phyloP scores from a whole-genome alignment of 2,888 invertebrate genomes.

The Encarsia formosa region DNA sequence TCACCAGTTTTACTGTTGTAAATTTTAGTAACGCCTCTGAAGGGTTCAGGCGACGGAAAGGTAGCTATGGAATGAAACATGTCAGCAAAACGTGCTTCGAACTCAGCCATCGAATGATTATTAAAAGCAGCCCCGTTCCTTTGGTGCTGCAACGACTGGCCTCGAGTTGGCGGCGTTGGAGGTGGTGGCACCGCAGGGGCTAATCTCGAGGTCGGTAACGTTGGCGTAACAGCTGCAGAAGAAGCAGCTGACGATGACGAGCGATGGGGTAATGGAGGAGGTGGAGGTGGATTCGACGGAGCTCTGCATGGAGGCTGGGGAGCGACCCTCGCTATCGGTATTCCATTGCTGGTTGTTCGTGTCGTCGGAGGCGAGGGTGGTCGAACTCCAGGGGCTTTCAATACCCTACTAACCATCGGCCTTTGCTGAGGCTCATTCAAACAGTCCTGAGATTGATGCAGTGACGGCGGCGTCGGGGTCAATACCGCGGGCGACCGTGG shows the following conservation, averaged over 20 bases:
- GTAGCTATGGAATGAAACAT: constrained; percentile 60
- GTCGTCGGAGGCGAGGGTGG: constrained; percentile 58
- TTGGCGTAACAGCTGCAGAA: constrained; percentile 15
- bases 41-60: constrained; percentile 70
- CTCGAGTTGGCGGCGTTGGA: constrained; percentile 53
- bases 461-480: constrained; percentile 52
- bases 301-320: constrained; percentile 46
- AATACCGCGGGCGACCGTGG: constrained; percentile 66
- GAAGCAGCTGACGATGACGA: constrained; percentile 28
- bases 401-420: constrained; percentile 51
- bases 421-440: constrained; percentile 48
- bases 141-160: constrained; percentile 33
- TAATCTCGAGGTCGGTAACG: constrained; percentile 32
- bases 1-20: constrained; percentile 65
- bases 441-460: constrained; percentile 58
- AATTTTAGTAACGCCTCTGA: constrained; percentile 63
- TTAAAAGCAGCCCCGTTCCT: too few species aligned
- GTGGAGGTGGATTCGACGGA: constrained; percentile 45
- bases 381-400: constrained; percentile 58
- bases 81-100: constrained; percentile 66
- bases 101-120: constrained; percentile 53
- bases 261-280: constrained; percentile 46
- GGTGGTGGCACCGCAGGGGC: constrained; percentile 44
- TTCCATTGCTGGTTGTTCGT: constrained; percentile 20
- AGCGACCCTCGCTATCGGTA: constrained; percentile 39